phyloP scores from a whole-genome alignment of 2,113 vertebrate genomes.

The Danio rerio region GRCz12tu NC_133191.1:29653501-29654000 shows the following conservation, averaged over 20 bases:
- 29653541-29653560: not conserved
- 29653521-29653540: not conserved
- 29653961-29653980: slow-evolving; percentile 19
- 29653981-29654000: not conserved
- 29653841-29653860: not conserved
- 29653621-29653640: not conserved
- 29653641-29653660: not conserved
- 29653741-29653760: not conserved
- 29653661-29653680: not conserved
- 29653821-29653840: not conserved
- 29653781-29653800: not conserved
- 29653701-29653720: not conserved
- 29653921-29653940: slow-evolving; percentile 49
- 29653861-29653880: not conserved
- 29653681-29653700: not conserved
- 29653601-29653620: not conserved
- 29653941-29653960: not conserved
- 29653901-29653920: slow-evolving; percentile 36
- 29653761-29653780: not conserved
- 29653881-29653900: slow-evolving; percentile 23
- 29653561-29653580: not conserved
- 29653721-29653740: not conserved
- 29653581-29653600: not conserved
- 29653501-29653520: not conserved
- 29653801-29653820: not conserved